Evolutionary conservation across 2,888 invertebrate species (phyloP), one percentile per base, ranked within the genome.

Genomic region (Philereme transversata): DNA sequence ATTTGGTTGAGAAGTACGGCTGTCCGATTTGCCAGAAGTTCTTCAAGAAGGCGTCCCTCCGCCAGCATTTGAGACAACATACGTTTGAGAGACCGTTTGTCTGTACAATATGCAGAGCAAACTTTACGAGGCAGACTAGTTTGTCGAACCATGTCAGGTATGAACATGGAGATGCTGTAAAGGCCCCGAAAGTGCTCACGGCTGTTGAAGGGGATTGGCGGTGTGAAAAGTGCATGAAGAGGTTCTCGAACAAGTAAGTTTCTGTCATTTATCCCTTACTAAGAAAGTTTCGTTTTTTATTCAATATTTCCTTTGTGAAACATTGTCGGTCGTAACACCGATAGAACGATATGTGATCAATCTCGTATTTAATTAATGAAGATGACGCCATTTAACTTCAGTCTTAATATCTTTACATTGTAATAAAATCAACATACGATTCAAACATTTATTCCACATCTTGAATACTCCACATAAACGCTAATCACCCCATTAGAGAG

Each of bases 21-120:
- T 97, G 97, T 73, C 95, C 95, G 0, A 73, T 95, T 35, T 97
- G 97, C 75, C 87, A 93, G 0, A 95, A 95, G 76, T 79, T 81
- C 5, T 96, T 95, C 69, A 87, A 90, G 7, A 96, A 96, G 77
- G 85, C 93, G 7, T 95, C 96, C 0, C 82, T 97, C 10, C 93
- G 95, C 1, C 93, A 94, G 60, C 97, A 97, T 80, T 83, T 97
- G 47, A 92, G 95, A 40, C 93, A 93, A 57, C 97, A 97, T 75
- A 96, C 96, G 0, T 94, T 95, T 36, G 97, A 97, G 76, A 93
- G 95, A 62, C 95, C 95, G 0, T 96, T 94, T 72, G 84, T 90
- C 4, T 97, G 97, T 72, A 82, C 89, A 0, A 77, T 88, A 4
- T 97, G 97, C 76, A 86, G 85, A 0, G 88, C 93, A 0, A 93